phyloP scores from a whole-genome alignment of 2,797 vertebrate species.

The Takifugu ocellatus region DNA sequence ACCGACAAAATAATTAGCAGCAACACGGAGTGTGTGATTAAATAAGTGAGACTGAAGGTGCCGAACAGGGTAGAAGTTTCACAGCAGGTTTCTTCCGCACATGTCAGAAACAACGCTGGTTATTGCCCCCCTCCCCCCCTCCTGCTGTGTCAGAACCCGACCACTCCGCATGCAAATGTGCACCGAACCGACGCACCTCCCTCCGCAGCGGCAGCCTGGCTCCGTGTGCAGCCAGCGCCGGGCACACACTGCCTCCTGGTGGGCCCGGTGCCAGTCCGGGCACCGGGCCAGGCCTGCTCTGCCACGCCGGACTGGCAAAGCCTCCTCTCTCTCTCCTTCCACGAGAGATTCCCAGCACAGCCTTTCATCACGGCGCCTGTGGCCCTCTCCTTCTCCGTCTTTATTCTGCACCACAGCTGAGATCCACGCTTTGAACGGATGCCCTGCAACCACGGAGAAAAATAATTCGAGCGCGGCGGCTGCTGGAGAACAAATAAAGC shows the following conservation, averaged over 20 bases:
- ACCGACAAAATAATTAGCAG: constrained; percentile 55
- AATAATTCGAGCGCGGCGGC: constrained; percentile 53
- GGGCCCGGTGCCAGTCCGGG: constrained; percentile 73
- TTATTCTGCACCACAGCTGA: constrained; percentile 67
- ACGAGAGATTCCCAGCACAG: constrained; percentile 59
- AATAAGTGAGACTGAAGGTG: constrained; percentile 38
- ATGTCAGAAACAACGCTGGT: constrained; percentile 31
- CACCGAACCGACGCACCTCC: constrained; percentile 17
- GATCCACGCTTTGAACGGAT: constrained; percentile 71
- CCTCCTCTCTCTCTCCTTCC: constrained; percentile 45
- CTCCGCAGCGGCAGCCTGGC: constrained; percentile 30
- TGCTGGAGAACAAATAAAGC: constrained; percentile 65
- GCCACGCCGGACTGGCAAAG: constrained; percentile 64
- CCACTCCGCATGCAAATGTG: constrained; percentile 64
- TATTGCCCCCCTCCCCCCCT: constrained; percentile 32
- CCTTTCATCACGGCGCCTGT: constrained; percentile 65
- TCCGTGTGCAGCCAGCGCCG: constrained; percentile 28
- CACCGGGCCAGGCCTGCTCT: constrained; percentile 60
- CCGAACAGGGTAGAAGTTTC: constrained; percentile 24
- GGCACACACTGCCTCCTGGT: constrained; percentile 77
- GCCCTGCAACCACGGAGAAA: constrained; percentile 69
- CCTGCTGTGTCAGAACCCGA: constrained; percentile 48
- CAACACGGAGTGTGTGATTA: constrained; percentile 52
- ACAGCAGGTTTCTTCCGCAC: constrained; percentile 12
- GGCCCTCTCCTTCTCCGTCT: constrained; percentile 55